Evolutionary conservation across 30 jellyfish, hydroid and myxozoan species (phyloP).

Genomic region (Aurelia sp.): DNA sequence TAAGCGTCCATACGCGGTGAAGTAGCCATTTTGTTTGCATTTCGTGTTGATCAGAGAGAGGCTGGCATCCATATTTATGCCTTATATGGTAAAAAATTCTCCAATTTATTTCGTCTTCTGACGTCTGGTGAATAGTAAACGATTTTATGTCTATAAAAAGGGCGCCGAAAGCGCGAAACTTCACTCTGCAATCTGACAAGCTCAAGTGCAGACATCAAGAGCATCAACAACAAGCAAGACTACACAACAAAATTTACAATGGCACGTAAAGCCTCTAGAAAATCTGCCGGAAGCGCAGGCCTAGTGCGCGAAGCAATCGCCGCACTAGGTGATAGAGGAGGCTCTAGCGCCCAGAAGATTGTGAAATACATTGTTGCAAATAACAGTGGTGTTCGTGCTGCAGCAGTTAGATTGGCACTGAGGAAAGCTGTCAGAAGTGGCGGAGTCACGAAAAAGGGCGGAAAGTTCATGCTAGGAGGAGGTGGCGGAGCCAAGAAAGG

Average conservation of each 20-base stretch:
- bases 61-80: background rate
- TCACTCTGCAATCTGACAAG: constrained; percentile 31
- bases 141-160: constrained; percentile 23
- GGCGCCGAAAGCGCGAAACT: background rate
- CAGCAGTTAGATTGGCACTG: constrained; percentile 55
- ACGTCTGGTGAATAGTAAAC: constrained; percentile 6
- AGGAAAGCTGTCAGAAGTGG: constrained; percentile 62
- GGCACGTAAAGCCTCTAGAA: constrained; percentile 69
- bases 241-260: constrained; percentile 39
- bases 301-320: constrained; percentile 61
- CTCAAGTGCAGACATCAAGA: background rate
- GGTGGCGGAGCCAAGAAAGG: background rate
- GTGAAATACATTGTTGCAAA: constrained; percentile 53
- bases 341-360: constrained; percentile 51
- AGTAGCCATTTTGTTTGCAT: too few species aligned
- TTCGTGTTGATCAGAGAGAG: too few species aligned
- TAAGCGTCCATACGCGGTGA: too few species aligned
- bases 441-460: constrained; percentile 23
- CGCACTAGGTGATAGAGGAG: constrained; percentile 45
- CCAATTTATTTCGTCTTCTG: background rate
- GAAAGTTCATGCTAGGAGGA: constrained; percentile 41
- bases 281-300: constrained; percentile 28
- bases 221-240: background rate
- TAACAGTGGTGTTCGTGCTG: constrained; percentile 42
- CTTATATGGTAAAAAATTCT: background rate